Conservation (phyloP, 2,797 vertebrate genomes). For the Karalla daura region DNA sequence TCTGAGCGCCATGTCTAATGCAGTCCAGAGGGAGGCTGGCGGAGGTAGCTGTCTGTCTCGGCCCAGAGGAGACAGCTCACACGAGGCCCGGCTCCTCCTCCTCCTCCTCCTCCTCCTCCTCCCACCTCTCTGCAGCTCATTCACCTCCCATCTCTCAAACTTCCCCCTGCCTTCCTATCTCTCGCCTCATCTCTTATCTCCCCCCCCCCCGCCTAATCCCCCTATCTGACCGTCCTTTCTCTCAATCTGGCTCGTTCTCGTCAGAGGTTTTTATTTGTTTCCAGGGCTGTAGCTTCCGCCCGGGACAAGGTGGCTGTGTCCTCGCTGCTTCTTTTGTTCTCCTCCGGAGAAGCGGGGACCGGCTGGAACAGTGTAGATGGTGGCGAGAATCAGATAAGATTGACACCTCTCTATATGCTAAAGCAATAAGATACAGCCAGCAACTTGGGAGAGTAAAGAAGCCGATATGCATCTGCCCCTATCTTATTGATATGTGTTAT, state of each 20-base stretch:
- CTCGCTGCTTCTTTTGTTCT: not conserved
- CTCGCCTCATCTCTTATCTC: conserved; percentile 33
- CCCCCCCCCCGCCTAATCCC: conserved; percentile 25
- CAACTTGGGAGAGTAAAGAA: too few relatives aligned
- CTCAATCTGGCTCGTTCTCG: conserved; percentile 16
- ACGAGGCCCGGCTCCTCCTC: conserved; percentile 34
- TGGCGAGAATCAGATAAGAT: not conserved
- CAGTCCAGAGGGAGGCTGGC: conserved; percentile 65
- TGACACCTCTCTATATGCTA: not conserved
- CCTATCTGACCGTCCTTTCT: conserved; percentile 32
- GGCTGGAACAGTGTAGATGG: not conserved
- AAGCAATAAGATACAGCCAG: too few relatives aligned
- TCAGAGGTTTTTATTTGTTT: conserved; percentile 28
- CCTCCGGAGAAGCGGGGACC: not conserved
- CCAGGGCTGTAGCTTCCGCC: not conserved
- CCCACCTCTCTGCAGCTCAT: conserved; percentile 22
- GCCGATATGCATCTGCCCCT: too few relatives aligned
- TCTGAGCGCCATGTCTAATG: conserved; percentile 73
- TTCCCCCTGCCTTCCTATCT: conserved; percentile 8
- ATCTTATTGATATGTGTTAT: too few relatives aligned
- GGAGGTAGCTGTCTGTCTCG: conserved; percentile 48
- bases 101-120: too few relatives aligned
- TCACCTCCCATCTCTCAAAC: conserved; percentile 31
- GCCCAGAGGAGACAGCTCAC: conserved; percentile 53
- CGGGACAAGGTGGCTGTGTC: conserved; percentile 2